Evolutionary conservation across 2,888 invertebrate genomes (phyloP), one percentile per base, ranked within the genome.

Genomic region (Perdita meconis): DNA sequence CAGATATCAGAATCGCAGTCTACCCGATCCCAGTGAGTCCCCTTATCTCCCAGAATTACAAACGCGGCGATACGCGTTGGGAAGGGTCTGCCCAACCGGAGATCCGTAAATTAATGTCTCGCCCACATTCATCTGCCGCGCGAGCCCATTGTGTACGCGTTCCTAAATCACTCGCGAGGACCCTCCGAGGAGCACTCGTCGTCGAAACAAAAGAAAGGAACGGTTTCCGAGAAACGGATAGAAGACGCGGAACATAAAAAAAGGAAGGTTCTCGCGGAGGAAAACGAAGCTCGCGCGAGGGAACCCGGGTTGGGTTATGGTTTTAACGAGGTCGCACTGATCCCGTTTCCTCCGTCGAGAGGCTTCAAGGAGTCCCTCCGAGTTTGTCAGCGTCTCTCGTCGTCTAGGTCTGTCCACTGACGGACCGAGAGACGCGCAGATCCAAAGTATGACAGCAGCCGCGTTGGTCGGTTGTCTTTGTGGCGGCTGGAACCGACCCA

Each of bases 121-220:
- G 72, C 72, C 69, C 68, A 85, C 76, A 70, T 57, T 63, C 38
- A 40, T 65, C 56, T 47, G 55, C n/a, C 40, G 42, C 36, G 30
- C 36, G 56, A 34, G 67, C 34, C 77, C 68, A 75, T 81, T 83
- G 53, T 81, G 26, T 57, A 40, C n/a, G 69, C 40, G 69, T 55
- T 53, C 55, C 68, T 84, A 83, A 84, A 79, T 84, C 79, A 84
- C 74, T 65, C 76, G 50, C 51, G 59, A 60, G 47, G 57, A 47
- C 56, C 63, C 51, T 42, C 56, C 64, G 36, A 44, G 42, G 40
- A 69, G 40, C 53, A 34, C 59, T 56, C 71, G 65, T 64, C 12
- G 68, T 51, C 13, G 47, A 42, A 44, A 12, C 51, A 47, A 82
- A 72, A 68, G 10, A 26, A 66, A 47, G 34, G 13, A 34, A 44